Base-by-base conservation (phyloP, 2,113 vertebrate genomes). In the Cyprinodon tularosa region DNA sequence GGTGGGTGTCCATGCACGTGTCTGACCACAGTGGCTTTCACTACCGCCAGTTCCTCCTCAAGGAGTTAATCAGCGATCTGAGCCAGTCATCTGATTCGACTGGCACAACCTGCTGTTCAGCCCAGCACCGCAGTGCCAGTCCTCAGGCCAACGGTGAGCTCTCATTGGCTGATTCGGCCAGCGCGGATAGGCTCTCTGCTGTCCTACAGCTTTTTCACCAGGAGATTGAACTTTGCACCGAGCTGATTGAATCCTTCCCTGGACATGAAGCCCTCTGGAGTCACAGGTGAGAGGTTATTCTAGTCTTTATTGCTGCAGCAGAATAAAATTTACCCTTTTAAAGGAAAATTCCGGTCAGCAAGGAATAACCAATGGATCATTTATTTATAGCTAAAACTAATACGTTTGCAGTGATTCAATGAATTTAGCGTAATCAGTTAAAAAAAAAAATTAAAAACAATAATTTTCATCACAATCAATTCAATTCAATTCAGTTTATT, bases 1-100 rank as follows among this genome's bases (percentile, higher is more conserved):
- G 93, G 0, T 99, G 98, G 98, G 97, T 98, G 45, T 97, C 96
- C 76, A 89, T 95, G 93, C 98, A 99, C 15, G 96, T 99, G 71
- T 99, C 98, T 0, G 98, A 99, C 92, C 98, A 99, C 83, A 99
- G 98, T 67, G 98, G 98, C 66, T 99, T 99, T 93, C 98, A 99
- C 92, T 99, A 99, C 86, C 97, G 98, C 61, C 97, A 99, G 88
- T 99, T 98, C 92, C 93, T 99, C 79, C 94, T 99, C 37, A 95
- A 95, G 84, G 94, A 96, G 76, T 92, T 99, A 84, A 92, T 94
- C 39, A 40, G 80, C 5, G 92, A 93, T 67, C 79, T 86, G 79
- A 94, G 90, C 90, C 94, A 84, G 66, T 66, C 90, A 65, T 81
- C 71, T 61, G 90, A 93, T 94, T 95, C 90, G 93, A 94, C 86